Percentiles rank a stretch among this genome's conserved stretches.
These are phyloP conservation scores for Zaprionus tsacasi DNA, from an alignment of 1,140 invertebrate species.

Conservation along the genomic window DNA sequence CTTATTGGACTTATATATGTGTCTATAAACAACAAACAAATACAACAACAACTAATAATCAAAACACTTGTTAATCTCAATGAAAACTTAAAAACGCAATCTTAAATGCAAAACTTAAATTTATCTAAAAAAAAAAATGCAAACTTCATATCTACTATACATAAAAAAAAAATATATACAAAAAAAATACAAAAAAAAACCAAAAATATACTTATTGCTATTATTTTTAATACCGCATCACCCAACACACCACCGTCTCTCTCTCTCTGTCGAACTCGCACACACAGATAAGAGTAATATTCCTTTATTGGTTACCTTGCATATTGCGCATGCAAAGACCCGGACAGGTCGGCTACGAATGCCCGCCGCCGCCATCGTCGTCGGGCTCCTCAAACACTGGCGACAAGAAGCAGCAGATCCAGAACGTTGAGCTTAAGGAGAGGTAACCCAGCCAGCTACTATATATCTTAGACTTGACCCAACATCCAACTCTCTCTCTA, in stretches of 20 bases:
- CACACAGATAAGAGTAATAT: conserved; percentile 94
- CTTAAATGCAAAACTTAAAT: conserved; percentile 16
- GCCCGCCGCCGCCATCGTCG: conserved; percentile 86
- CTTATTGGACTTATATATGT: conserved; percentile 3
- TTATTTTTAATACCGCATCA: conserved; percentile 79
- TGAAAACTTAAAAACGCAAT: conserved; percentile 16
- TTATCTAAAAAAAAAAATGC: conserved; percentile 32
- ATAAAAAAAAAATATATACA: conserved; percentile 10
- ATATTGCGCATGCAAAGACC: conserved; percentile 97
- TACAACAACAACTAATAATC: conserved; percentile 27
- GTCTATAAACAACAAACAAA: conserved; percentile 7
- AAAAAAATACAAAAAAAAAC: conserved; percentile 47
- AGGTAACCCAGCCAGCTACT: conserved; percentile 72
- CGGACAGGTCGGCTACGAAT: conserved; percentile 86
- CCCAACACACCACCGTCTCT: conserved; percentile 65
- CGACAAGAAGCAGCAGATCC: conserved; percentile 85
- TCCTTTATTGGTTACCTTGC: conserved; percentile 98
- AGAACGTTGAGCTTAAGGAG: conserved; percentile 84
- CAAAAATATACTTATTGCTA: conserved; percentile 74
- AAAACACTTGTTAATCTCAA: conserved; percentile 8
- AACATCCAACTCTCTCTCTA: neutral
- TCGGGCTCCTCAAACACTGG: conserved; percentile 85
- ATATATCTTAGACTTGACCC: neutral
- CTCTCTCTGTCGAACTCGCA: conserved; percentile 75
- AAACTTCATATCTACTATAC: conserved; percentile 20